Percentiles rank a stretch among this genome's conserved stretches.
Evolutionary conservation across 2,113 vertebrate genomes (phyloP).

Genomic region (Phylloscopus whistleri): DNA sequence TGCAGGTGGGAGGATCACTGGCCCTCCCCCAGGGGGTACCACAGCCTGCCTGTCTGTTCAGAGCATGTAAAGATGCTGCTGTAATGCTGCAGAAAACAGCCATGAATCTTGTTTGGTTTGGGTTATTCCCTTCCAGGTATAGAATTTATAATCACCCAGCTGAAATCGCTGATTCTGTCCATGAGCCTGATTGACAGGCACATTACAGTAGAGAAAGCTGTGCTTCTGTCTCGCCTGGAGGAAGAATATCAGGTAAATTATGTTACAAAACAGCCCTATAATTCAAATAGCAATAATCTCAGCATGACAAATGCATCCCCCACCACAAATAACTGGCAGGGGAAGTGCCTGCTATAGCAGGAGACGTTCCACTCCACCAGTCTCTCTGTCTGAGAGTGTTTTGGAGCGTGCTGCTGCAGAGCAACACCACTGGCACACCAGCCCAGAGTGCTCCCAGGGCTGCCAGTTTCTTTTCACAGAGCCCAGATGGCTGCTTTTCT

Average conservation of each 20-base stretch:
- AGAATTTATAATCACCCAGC: slow-evolving; percentile 90
- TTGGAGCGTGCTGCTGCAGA: not conserved
- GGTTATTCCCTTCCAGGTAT: slow-evolving; percentile 77
- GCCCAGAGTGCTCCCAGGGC: not conserved
- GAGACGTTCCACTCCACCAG: slow-evolving; percentile 14
- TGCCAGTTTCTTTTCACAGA: slow-evolving; percentile 18
- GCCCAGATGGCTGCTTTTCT: slow-evolving; percentile 24
- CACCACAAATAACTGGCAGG: slow-evolving; percentile 23
- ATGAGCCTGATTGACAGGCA: slow-evolving; percentile 86
- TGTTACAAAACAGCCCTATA: slow-evolving; percentile 9
- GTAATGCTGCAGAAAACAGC: not conserved
- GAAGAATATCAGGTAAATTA: slow-evolving; percentile 92
- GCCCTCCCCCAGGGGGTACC: not conserved
- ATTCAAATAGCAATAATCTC: slow-evolving; percentile 55
- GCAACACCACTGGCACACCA: not conserved
- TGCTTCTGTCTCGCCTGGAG: slow-evolving; percentile 91
- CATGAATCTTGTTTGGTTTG: not conserved
- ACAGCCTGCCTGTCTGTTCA: not conserved
- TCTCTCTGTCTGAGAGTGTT: not conserved
- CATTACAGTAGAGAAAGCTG: slow-evolving; percentile 90
- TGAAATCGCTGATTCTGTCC: slow-evolving; percentile 92
- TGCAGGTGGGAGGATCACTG: not conserved
- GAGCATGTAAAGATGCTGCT: not conserved
- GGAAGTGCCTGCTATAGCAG: slow-evolving; percentile 17
- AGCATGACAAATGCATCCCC: slow-evolving; percentile 26